Evolutionary conservation across 2,113 vertebrate genomes (phyloP), one percentile per base, ranked within the genome.

Genomic region (Cranoglanis bouderius): DNA sequence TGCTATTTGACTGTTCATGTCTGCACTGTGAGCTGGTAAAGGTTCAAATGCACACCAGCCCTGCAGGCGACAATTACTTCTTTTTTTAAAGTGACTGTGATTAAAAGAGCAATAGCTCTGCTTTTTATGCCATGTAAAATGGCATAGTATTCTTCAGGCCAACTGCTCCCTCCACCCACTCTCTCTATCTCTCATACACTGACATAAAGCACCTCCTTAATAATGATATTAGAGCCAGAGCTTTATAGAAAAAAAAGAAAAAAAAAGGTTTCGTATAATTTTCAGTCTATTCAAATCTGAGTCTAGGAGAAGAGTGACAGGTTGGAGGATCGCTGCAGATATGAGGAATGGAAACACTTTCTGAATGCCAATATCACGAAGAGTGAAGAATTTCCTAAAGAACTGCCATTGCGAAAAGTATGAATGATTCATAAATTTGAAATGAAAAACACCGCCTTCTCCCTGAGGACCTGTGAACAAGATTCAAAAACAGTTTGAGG

Each of bases 341-440:
- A 89, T 88, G 46, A 84, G 85, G 81, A 89, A 67, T 83, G 40
- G 86, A 78, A 91, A 85, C 85, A 89, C 82, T 72, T 88, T 85
- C 72, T 21, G 86, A 88, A 88, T 89, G 86, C 89, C 88, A 89
- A 91, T 91, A 91, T 89, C 35, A 89, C 77, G 57, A 77, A 32
- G 70, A 83, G 83, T 74, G 70, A 81, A 88, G 88, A 87, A 89
- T 88, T 83, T 86, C 87, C 86, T 83, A 51, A 89, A 86, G 82
- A 89, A 86, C 65, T 57, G 86, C 78, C 78, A 65, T 59, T 83
- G 85, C 81, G 83, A 88, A 87, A 88, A 85, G 78, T 70, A 91
- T 91, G 84, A 91, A 91, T 91, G 86, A 89, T 91, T 91, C 85
- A 89, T 91, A 72, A 86, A 89, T 89, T 85, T 91, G 75, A 91